phyloP scores from a whole-genome alignment of 2,797 vertebrate species.

The Hippopotamyrus pictus region DNA sequence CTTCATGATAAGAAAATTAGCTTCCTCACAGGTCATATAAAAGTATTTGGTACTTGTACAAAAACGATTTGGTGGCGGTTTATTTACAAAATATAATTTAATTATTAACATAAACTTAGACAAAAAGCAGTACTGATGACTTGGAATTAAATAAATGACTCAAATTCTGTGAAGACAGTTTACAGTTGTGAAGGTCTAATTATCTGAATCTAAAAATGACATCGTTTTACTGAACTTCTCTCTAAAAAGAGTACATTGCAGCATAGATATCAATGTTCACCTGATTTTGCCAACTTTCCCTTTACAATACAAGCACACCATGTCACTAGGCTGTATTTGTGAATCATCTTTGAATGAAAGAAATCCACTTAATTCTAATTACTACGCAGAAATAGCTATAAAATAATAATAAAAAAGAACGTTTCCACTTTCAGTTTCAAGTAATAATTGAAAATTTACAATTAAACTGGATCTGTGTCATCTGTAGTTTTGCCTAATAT shows the following conservation, averaged over 20 bases:
- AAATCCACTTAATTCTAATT: conserved; percentile 40
- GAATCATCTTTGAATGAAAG: conserved; percentile 71
- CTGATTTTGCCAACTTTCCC: conserved; percentile 55
- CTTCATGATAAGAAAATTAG: conserved; percentile 2
- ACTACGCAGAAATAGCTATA: neutral
- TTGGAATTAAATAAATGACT: neutral
- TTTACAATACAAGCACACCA: conserved; percentile 69
- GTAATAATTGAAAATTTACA: neutral
- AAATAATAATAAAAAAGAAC: neutral
- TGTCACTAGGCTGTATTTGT: conserved; percentile 52
- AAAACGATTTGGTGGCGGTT: neutral
- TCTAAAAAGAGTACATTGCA: neutral
- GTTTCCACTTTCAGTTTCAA: neutral
- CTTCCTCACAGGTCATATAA: neutral
- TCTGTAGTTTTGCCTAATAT: conserved; percentile 2
- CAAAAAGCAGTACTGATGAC: neutral
- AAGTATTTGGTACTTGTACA: neutral
- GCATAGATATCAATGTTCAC: neutral
- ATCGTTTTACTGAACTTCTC: neutral
- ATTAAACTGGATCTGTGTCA: neutral
- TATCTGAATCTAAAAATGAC: neutral
- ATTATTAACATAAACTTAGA: neutral
- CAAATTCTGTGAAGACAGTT: neutral
- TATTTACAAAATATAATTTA: neutral
- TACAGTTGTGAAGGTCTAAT: neutral